Evolutionary conservation across 2,888 invertebrate genomes (phyloP).

Genomic region (Operophtera brumata): DNA sequence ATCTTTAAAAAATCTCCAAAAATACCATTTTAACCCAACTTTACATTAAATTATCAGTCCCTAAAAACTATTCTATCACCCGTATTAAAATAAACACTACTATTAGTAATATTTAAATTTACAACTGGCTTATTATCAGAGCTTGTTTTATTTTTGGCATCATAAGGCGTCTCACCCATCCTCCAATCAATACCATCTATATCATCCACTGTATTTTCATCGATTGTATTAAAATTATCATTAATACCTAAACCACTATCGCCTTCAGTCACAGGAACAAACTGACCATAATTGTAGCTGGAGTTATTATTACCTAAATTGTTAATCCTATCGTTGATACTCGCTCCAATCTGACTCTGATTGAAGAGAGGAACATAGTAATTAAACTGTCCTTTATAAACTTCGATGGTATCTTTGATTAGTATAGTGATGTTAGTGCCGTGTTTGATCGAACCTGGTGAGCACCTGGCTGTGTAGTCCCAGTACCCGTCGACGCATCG

Average conservation of each 20-base stretch:
- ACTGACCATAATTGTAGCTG: conserved; percentile 2
- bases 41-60: conserved; percentile 14
- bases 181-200: conserved; percentile 47
- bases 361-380: conserved; percentile 18
- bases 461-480: conserved; percentile 23
- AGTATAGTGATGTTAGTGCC: conserved; percentile 56
- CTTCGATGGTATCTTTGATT: conserved; percentile 47
- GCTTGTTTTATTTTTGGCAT: conserved; percentile 4
- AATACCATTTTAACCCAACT: too few species aligned
- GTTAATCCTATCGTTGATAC: background rate
- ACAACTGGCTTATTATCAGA: conserved; percentile 21
- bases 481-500: conserved; percentile 29
- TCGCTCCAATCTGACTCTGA: background rate
- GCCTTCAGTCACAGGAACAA: conserved; percentile 7
- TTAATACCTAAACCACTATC: background rate
- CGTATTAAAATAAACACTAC: conserved; percentile 37
- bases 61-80: conserved; percentile 32
- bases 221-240: conserved; percentile 7
- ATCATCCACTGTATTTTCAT: conserved; percentile 37
- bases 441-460: conserved; percentile 35
- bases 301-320: background rate
- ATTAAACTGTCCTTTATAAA: conserved; percentile 38
- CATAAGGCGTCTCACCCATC: conserved; percentile 30
- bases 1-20: too few species aligned
- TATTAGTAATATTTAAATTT: conserved; percentile 41